A percentile compares a stretch with the other conserved stretches of the same genome.
These are phyloP conservation scores for Thinocorus orbignyianus DNA, from an alignment of 2,113 vertebrate species.

Conservation along the genomic window DNA sequence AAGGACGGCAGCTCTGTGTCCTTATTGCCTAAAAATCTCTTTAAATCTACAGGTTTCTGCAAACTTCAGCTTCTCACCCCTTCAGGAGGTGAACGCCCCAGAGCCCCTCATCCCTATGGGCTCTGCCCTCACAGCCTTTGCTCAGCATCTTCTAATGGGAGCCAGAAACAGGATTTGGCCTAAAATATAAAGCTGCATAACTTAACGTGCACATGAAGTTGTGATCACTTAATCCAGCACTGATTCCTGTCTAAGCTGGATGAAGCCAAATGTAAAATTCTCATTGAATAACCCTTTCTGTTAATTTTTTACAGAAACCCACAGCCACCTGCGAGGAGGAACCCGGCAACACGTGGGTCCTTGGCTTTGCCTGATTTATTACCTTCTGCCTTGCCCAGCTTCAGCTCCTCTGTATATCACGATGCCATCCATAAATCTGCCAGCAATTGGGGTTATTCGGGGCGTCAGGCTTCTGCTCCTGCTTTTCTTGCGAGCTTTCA, in stretches of 20 bases:
- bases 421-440: background rate
- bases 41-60: background rate
- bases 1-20: background rate
- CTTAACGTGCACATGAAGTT: background rate
- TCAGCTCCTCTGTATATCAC: background rate
- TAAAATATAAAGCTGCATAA: background rate
- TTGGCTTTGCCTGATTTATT: background rate
- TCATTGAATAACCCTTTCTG: background rate
- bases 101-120: background rate
- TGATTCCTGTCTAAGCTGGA: background rate
- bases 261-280: background rate
- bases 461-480: background rate
- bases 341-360: background rate
- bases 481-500: background rate
- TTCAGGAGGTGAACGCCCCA: accelerated
- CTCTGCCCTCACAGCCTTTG: background rate
- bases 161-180: background rate
- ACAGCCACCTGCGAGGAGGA: background rate
- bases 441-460: background rate
- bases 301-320: background rate
- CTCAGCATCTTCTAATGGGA: background rate
- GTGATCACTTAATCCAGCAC: background rate
- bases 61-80: background rate
- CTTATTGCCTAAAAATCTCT: background rate
- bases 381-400: background rate